A percentile compares a stretch with the other conserved stretches of the same genome.
Conservation (phyloP, 2,888 invertebrate species). For the Ochropleura plecta region DNA sequence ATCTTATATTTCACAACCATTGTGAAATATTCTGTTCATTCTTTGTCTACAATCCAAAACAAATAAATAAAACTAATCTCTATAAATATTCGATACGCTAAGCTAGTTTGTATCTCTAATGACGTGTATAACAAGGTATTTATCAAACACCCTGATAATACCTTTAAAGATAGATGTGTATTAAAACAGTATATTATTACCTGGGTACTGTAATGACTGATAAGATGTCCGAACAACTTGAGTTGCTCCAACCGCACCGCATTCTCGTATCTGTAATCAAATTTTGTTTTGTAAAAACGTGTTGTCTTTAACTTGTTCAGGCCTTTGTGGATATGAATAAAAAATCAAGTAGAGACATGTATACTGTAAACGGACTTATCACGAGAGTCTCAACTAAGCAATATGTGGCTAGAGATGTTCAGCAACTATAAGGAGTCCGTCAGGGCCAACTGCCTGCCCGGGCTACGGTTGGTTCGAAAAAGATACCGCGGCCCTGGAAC, state of each 20-base stretch:
- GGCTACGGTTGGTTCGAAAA: too few species aligned
- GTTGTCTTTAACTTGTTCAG: too few species aligned
- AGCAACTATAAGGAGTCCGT: too few species aligned
- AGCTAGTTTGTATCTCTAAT: slow-evolving; percentile 19
- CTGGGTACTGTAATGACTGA: slow-evolving; percentile 94
- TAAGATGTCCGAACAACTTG: slow-evolving; percentile 95
- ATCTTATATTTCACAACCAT: background rate
- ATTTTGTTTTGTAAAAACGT: background rate
- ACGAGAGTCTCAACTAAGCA: too few species aligned
- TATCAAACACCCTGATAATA: slow-evolving; percentile 12
- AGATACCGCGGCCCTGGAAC: too few species aligned
- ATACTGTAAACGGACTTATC: too few species aligned
- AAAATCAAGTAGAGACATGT: too few species aligned
- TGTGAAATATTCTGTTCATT: background rate
- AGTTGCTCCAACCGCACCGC: slow-evolving; percentile 96
- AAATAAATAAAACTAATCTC: slow-evolving; percentile 14
- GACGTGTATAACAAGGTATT: background rate
- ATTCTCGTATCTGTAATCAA: slow-evolving; percentile 93
- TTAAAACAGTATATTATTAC: slow-evolving; percentile 66
- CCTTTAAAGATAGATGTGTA: slow-evolving; percentile 6
- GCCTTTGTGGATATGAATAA: too few species aligned
- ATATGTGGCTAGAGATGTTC: too few species aligned
- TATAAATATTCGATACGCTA: slow-evolving; percentile 8
- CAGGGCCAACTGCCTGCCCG: too few species aligned
- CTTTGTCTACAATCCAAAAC: slow-evolving; percentile 18